phyloP scores from a whole-genome alignment of 2,113 vertebrate species.

The Neogale vison region DNA sequence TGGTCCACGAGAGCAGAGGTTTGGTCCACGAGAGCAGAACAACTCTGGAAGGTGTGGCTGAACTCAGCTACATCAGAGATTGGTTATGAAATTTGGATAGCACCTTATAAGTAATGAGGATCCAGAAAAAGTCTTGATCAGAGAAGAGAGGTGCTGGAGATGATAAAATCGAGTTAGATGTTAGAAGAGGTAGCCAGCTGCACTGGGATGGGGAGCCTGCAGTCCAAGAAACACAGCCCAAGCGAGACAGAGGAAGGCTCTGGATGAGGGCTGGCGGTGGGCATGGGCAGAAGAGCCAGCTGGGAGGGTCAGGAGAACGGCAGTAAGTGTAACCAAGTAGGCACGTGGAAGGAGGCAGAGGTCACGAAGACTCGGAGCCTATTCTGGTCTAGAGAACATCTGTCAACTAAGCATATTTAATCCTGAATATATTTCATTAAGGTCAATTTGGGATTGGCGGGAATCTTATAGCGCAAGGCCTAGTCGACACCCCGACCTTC shows the following conservation, averaged over 20 bases:
- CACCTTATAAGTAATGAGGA: background rate
- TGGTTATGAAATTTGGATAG: background rate
- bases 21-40: background rate
- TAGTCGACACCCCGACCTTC: background rate
- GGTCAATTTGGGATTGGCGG: background rate
- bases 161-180: background rate
- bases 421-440: background rate
- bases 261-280: accelerated
- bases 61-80: background rate
- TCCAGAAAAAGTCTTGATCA: background rate
- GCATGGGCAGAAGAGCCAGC: accelerated
- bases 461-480: background rate
- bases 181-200: background rate
- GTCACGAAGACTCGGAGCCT: background rate
- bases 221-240: background rate
- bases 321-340: accelerated
- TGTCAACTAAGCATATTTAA: background rate
- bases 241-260: background rate
- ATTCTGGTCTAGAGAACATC: too few species aligned
- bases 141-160: background rate
- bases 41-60: background rate
- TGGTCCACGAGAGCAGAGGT: background rate
- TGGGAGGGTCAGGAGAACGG: background rate
- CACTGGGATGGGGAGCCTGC: background rate
- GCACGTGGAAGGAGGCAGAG: background rate